Conservation (phyloP, 2,888 invertebrate genomes). For the Pharmacophagus antenor region DNA sequence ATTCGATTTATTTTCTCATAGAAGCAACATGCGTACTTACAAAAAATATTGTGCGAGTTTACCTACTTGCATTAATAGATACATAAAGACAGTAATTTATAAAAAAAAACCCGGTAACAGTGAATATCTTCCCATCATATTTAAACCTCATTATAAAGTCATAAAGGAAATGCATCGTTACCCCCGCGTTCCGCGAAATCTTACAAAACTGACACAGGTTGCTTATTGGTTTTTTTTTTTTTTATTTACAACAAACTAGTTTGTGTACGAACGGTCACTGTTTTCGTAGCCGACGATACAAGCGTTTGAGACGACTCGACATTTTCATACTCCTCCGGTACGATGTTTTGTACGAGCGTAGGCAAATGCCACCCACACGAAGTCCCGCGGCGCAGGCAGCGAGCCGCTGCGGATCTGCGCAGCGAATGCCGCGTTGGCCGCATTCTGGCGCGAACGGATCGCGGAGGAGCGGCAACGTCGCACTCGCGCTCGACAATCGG, state of each 20-base stretch:
- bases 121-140: neutral
- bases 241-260: neutral
- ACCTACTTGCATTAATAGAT: too few relatives aligned
- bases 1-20: too few relatives aligned
- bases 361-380: slow-evolving; percentile 1
- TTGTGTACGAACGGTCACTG: slow-evolving; percentile 7
- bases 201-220: neutral
- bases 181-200: neutral
- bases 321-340: too few relatives aligned
- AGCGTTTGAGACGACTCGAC: slow-evolving; percentile 5
- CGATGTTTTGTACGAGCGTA: slow-evolving; percentile 16
- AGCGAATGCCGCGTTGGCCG: slow-evolving; percentile 28
- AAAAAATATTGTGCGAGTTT: too few relatives aligned
- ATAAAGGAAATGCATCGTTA: neutral
- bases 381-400: neutral
- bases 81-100: too few relatives aligned
- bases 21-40: too few relatives aligned
- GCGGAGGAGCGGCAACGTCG: slow-evolving; percentile 38
- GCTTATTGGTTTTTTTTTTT: neutral
- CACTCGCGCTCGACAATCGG: slow-evolving; percentile 7
- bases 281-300: neutral
- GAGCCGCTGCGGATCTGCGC: slow-evolving; percentile 14
- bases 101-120: neutral
- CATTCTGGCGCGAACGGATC: slow-evolving; percentile 3
- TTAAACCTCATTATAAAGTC: slow-evolving; percentile 1